These are phyloP conservation scores for Champsocephalus esox DNA, from an alignment of 2,797 vertebrate species.

Conservation along the genomic window DNA sequence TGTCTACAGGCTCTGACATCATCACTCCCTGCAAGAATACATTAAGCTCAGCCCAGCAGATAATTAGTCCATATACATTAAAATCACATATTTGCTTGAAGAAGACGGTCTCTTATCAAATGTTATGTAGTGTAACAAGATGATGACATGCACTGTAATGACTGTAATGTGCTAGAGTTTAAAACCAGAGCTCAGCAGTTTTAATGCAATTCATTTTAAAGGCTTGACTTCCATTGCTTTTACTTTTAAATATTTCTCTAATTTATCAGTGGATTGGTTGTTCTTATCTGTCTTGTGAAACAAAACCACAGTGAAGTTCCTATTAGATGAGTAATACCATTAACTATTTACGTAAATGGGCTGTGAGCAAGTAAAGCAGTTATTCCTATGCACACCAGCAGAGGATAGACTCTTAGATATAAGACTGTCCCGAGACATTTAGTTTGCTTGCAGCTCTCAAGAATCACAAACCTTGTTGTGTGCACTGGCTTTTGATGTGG, in stretches of 20 bases:
- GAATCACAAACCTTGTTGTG: conserved; percentile 20
- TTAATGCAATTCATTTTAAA: conserved; percentile 7
- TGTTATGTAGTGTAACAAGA: conserved; percentile 44
- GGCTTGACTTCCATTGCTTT: neutral
- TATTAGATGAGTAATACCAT: neutral
- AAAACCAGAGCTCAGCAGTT: conserved; percentile 30
- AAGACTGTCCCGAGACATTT: conserved; percentile 26
- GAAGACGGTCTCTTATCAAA: conserved; percentile 37
- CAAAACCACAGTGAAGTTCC: neutral
- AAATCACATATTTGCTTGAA: conserved; percentile 44
- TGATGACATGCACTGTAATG: conserved; percentile 35
- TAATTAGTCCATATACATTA: conserved; percentile 46
- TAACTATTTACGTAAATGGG: neutral
- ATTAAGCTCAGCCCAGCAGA: conserved; percentile 29
- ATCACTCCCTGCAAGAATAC: conserved; percentile 31
- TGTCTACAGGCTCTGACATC: conserved; percentile 34
- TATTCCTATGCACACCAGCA: conserved; percentile 13
- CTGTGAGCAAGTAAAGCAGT: neutral
- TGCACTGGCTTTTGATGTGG: conserved; percentile 20
- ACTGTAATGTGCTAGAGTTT: conserved; percentile 11
- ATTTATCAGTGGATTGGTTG: neutral
- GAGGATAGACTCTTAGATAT: conserved; percentile 31
- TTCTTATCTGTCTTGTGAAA: neutral
- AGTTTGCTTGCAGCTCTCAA: conserved; percentile 16
- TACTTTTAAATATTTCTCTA: neutral